Base-by-base conservation (phyloP, 1,140 invertebrate genomes). In the Caenorhabditis tropicalis region DNA sequence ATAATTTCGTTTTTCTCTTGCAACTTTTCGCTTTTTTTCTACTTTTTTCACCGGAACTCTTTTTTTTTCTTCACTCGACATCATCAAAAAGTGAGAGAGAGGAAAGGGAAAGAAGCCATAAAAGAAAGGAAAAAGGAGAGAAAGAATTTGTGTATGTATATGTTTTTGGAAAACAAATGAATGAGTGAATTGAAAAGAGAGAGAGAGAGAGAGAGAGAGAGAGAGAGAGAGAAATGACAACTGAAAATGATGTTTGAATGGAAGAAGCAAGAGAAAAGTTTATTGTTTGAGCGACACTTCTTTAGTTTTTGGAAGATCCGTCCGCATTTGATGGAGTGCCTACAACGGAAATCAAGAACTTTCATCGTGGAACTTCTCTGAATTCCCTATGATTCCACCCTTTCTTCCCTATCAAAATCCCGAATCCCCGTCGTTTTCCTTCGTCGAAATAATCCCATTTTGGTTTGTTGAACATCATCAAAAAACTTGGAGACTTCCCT, bases 131-230 rank as follows among this genome's bases (percentile, higher is more conserved):
- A 10, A 31, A 9, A 27, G n/a, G 27, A 31, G 24, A 29, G 27
- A 58, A 58, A 31, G 24, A 31, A 29, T 58, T 58, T 58, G 56
- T 31, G 56, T 58, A 58, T 58, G 56, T 58, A 58, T 58, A 29
- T 31, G 56, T 58, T 58, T 58, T 58, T 58, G 56, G 56, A 58
- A 58, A 27, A 58, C 56, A 58, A 58, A 58, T 58, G n/a, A n/a
- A n/a, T n/a, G n/a, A n/a, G 56, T 31, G 56, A 58, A 58, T 29
- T 31, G 56, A 58, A 29, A 58, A n/a, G n/a, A n/a, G n/a, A n/a
- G n/a, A n/a, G n/a, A n/a, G n/a, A n/a, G n/a, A n/a, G n/a, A n/a
- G n/a, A n/a, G n/a, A n/a, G n/a, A n/a, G n/a, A n/a, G n/a, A n/a
- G n/a, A n/a, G n/a, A 58, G 29, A 58, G 29, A 27, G 56, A 9